Base-by-base conservation (phyloP, 2,113 vertebrate species). In the Gambusia affinis region DNA sequence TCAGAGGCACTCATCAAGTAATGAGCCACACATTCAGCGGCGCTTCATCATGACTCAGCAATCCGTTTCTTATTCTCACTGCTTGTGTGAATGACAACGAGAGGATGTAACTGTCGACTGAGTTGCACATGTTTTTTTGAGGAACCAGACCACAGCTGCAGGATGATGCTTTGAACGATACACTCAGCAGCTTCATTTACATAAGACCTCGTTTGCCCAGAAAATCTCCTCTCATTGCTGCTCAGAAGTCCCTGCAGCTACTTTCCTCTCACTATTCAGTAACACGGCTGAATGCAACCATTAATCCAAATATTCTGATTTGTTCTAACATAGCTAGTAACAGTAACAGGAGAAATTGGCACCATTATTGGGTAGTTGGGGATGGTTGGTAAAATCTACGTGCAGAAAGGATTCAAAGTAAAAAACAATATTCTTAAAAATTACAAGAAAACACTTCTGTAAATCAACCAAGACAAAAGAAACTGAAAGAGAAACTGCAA, bases 131-230 rank as follows among this genome's bases (percentile, higher is more conserved):
- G 10, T 37, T 37, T 37, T 54, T 73, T 78, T 37, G 35, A 73
- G 47, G 47, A 75, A 73, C 22, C 61, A 70, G 27, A 81, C 42
- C 76, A 74, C 42, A 64, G 60, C 60, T 27, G 64, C 54, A 60
- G 28, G 47, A 73, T 67, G 72, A 79, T 35, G 39, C 72, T 68
- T 63, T 15, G 3, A 68, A 75, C 64, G 67, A 68, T 85, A 69
- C 63, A 15, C 2, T 7, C 75, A 67, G n/a, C 62, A 51, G 31
- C 77, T n/a, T 74, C 37, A 76, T 86, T 28, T 83, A 29, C 72
- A 72, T 47, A 63, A 72, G 31, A 62, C 30, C 28, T 63, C 2
- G 65, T 77, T 72, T 62, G 72, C 47, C 39, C 24, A 61, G 27
- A 69, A 67, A 70, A 10, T 33, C 27, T 67, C 30, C 60, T 68